A percentile compares a stretch with the other conserved stretches of the same genome.
These are phyloP conservation scores for Erebia palarica DNA, from an alignment of 2,888 invertebrate genomes.

Conservation along the genomic window DNA sequence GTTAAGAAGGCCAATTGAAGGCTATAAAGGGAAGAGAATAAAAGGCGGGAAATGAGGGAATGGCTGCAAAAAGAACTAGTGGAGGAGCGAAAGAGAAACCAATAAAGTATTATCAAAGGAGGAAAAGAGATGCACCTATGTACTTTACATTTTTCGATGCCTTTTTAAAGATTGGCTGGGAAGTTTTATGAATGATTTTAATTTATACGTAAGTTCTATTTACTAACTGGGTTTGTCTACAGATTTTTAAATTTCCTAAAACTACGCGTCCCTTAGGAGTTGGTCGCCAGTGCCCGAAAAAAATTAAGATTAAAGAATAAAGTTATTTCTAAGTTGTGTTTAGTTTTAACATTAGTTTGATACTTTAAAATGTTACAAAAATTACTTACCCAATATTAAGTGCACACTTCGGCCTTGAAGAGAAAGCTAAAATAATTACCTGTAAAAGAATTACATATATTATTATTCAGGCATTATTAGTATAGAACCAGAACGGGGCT, in stretches of 20 bases:
- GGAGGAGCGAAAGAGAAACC: conserved; percentile 41
- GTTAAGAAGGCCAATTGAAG: conserved; percentile 47
- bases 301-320: too few relatives aligned
- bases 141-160: conserved; percentile 3
- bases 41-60: conserved; percentile 54
- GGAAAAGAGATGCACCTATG: neutral
- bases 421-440: too few relatives aligned
- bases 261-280: too few relatives aligned
- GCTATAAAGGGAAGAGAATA: conserved; percentile 49
- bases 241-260: neutral
- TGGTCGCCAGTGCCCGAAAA: too few relatives aligned
- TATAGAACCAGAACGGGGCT: too few relatives aligned
- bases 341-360: too few relatives aligned
- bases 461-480: too few relatives aligned
- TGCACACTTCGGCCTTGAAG: too few relatives aligned
- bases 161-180: conserved; percentile 3
- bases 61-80: conserved; percentile 38
- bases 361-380: too few relatives aligned
- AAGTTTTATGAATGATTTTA: conserved; percentile 8
- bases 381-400: too few relatives aligned
- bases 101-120: neutral
- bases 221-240: neutral
- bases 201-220: conserved; percentile 18
- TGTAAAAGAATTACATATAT: too few relatives aligned
- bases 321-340: too few relatives aligned